Base-by-base conservation (phyloP, 2,797 vertebrate species). In the Phataginus tricuspis region DNA sequence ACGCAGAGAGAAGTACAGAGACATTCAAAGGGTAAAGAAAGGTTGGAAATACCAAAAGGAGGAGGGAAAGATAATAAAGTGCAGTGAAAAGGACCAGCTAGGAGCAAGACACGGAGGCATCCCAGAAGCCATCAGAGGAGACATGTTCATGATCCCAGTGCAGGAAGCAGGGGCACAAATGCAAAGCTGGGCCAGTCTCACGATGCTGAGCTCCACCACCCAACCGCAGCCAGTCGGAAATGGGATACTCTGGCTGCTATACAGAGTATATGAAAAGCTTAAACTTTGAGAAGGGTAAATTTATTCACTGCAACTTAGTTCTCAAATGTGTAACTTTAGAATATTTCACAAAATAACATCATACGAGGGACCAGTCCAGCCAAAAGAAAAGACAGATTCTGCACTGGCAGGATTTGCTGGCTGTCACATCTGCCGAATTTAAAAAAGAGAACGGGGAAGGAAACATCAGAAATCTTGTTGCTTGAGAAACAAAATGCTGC, bases 341-440 rank as follows among this genome's bases (percentile, higher is more conserved):
- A 19, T 45, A 86, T 61, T 77, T 95, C 29, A 49, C 53, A 88
- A 95, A 91, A 90, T 61, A 88, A 45, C 34, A 78, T 34, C 63
- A 53, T 12, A 85, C 0, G 10, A 85, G 90, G 64, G 64, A 77
- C 16, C 7, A 31, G 71, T 69, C n/a, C 34, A 80, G 29, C 18
- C 21, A 25, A 15, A 68, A 87, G 49, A 79, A 90, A 95, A 80
- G 27, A 71, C n/a, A 51, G n/a, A 55, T 45, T 89, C 25, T 88
- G 12, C 31, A 18, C 23, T 49, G 14, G 9, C 29, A 90, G 55
- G 15, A 84, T 55, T 29, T 79, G 29, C 63, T 83, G 29, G 64
- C 6, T 61, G 12, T 57, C 25, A 14, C 6, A 13, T 59, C 8
- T 39, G 31, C 12, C 55, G 19, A 66, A 37, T 45, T 77, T 7